Evolutionary conservation across 1,140 invertebrate genomes (phyloP).

Genomic region (Neodiprion lecontei): DNA sequence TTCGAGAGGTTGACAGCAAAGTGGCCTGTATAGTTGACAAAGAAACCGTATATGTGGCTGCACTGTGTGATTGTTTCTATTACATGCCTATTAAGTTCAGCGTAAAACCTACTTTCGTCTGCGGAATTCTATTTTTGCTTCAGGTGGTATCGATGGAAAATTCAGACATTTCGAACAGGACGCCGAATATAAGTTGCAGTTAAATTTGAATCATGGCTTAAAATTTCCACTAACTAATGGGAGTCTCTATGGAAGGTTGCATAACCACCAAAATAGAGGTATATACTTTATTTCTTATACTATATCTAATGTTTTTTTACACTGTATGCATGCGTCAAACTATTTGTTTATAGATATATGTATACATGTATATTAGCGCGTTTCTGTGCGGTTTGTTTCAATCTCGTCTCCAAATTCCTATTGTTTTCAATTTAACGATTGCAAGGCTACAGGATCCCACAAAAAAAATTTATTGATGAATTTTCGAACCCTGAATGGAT

Average conservation of each 20-base stretch:
- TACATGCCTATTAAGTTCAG: no score
- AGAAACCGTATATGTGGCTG: no score
- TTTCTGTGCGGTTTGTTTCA: no score
- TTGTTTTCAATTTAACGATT: no score
- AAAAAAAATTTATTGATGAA: neutral
- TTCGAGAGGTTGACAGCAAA: no score
- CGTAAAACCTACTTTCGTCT: conserved; percentile 1
- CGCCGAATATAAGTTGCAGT: conserved; percentile 51
- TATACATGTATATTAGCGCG: neutral
- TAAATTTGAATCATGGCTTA: conserved; percentile 57
- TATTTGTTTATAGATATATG: neutral
- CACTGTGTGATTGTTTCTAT: no score
- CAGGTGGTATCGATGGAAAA: conserved; percentile 66
- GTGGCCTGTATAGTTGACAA: no score
- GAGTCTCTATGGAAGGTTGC: conserved; percentile 61
- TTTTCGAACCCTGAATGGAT: no score
- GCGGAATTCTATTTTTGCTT: conserved; percentile 29
- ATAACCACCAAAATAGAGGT: conserved; percentile 54
- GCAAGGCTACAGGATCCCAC: neutral
- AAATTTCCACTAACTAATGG: conserved; percentile 71
- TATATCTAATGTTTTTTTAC: neutral
- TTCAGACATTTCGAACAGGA: conserved; percentile 63
- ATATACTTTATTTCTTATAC: conserved; percentile 20
- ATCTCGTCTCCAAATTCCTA: no score
- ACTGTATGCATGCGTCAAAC: neutral